These are phyloP conservation scores for Cryptoprocta ferox DNA, from an alignment of 2,797 vertebrate species.

Conservation along the genomic window DNA sequence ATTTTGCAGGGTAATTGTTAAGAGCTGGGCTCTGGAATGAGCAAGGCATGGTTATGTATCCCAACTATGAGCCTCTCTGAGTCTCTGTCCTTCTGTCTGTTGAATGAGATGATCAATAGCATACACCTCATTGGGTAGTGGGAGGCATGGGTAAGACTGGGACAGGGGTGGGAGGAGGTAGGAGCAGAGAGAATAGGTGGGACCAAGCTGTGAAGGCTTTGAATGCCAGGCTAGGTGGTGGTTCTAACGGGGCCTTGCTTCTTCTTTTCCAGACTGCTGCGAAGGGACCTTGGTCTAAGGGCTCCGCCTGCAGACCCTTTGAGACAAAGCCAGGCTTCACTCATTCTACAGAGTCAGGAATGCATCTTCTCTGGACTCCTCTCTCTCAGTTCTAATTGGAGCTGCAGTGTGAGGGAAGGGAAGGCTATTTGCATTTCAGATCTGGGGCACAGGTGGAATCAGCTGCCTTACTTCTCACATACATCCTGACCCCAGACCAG, in stretches of 20 bases:
- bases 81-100: background rate
- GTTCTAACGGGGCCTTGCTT: background rate
- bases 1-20: background rate
- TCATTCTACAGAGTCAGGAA: background rate
- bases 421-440: conserved; percentile 78
- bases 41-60: background rate
- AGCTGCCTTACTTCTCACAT: conserved; percentile 71
- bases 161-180: background rate
- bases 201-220: background rate
- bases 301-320: conserved; percentile 23
- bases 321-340: conserved; percentile 39
- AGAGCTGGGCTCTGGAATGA: background rate
- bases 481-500: background rate
- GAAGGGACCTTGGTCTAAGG: background rate
- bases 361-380: conserved; percentile 4
- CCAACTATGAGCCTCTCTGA: background rate
- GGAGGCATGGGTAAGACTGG: background rate
- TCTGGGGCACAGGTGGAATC: conserved; percentile 43
- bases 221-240: background rate
- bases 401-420: background rate
- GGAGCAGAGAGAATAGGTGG: background rate
- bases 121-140: background rate
- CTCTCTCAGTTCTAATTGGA: conserved; percentile 57
- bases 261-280: background rate
- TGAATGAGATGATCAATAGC: background rate